Percentiles rank a stretch among this genome's conserved stretches.
Evolutionary conservation across 2,888 invertebrate species (phyloP).

Genomic region (Rambutsinella grinnellia): DNA sequence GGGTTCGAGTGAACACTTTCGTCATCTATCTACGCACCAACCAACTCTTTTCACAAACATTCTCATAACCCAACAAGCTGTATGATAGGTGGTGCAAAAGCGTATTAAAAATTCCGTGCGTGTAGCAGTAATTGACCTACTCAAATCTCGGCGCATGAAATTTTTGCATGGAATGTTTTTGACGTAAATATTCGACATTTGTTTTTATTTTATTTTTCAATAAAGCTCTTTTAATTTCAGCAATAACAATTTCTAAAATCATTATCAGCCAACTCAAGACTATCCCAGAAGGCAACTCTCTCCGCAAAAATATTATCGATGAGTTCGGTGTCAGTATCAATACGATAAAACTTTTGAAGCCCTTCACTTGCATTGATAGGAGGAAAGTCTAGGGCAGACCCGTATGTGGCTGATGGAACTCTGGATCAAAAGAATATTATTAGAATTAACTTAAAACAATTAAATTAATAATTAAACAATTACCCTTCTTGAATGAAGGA

Average conservation of each 20-base stretch:
- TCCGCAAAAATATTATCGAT: constrained; percentile 22
- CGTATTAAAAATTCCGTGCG: too few relatives aligned
- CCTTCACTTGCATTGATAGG: constrained; percentile 1
- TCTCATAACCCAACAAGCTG: too few relatives aligned
- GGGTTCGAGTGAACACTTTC: too few relatives aligned
- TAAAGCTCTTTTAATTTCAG: too few relatives aligned
- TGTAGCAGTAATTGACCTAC: too few relatives aligned
- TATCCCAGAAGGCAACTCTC: constrained; percentile 32
- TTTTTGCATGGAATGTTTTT: too few relatives aligned
- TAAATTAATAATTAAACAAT: neutral
- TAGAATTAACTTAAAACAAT: neutral
- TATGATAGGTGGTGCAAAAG: too few relatives aligned
- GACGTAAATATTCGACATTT: too few relatives aligned
- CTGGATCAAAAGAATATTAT: constrained; percentile 6
- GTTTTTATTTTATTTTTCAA: too few relatives aligned
- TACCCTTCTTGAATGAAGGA: constrained; percentile 42
- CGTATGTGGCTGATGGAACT: constrained; percentile 23
- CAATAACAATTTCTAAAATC: constrained; percentile 34
- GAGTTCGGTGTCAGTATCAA: constrained; percentile 27
- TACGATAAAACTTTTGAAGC: constrained; percentile 15
- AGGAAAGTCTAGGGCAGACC: constrained; percentile 25
- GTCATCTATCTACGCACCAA: too few relatives aligned
- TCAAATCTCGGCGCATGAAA: too few relatives aligned
- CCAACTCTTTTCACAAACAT: too few relatives aligned
- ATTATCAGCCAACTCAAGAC: constrained; percentile 23